Evolutionary conservation across 35 echinoderm and acorn worm species (phyloP).

Genomic region (Stichopus chloronotus): DNA sequence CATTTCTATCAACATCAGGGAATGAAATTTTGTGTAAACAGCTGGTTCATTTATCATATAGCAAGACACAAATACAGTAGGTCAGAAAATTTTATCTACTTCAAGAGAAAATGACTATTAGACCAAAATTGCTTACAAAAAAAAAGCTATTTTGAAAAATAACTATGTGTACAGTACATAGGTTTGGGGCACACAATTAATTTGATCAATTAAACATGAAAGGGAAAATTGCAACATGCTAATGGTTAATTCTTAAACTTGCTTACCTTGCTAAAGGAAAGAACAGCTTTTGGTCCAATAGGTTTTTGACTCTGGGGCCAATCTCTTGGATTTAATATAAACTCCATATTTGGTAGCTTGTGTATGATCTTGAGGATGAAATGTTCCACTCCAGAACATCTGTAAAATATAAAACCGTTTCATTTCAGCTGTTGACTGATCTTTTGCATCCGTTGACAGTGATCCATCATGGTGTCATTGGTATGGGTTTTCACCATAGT

Average conservation of each 20-base stretch:
- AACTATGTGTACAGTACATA: too few relatives aligned
- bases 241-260: neutral
- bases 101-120: too few relatives aligned
- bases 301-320: constrained; percentile 90
- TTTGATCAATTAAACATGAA: too few relatives aligned
- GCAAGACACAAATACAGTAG: too few relatives aligned
- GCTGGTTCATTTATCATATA: too few relatives aligned
- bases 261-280: constrained; percentile 98
- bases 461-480: neutral
- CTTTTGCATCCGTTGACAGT: neutral
- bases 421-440: neutral
- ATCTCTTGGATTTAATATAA: constrained; percentile 88
- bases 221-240: too few relatives aligned
- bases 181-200: too few relatives aligned
- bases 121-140: too few relatives aligned
- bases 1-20: too few relatives aligned
- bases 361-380: constrained; percentile 94
- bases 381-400: constrained; percentile 90
- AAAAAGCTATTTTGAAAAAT: too few relatives aligned
- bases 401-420: neutral
- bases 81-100: too few relatives aligned
- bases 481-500: neutral
- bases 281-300: constrained; percentile 74
- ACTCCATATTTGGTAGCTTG: constrained; percentile 97
- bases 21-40: too few relatives aligned